These are phyloP conservation scores for Drosophila nigromelanica DNA, from an alignment of 1,140 invertebrate genomes.

Conservation along the genomic window DNA sequence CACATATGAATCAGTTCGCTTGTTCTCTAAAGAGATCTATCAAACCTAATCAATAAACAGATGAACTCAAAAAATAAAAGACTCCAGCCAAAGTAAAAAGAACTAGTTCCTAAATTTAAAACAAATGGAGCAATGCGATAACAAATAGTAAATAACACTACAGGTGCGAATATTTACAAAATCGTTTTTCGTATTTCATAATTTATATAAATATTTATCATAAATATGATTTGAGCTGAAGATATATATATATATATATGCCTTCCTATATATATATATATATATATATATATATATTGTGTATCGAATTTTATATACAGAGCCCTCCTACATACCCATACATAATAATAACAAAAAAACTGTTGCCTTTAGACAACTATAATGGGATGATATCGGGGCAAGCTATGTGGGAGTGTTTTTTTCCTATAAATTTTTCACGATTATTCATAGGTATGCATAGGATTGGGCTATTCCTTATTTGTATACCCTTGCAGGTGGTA, in stretches of 20 bases:
- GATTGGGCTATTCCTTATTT: slow-evolving; percentile 4
- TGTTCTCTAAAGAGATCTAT: background rate
- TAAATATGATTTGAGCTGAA: slow-evolving; percentile 50
- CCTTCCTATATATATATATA: slow-evolving; percentile 30
- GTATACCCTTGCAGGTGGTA: background rate
- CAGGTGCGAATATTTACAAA: slow-evolving; percentile 63
- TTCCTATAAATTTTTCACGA: background rate
- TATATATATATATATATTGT: slow-evolving; percentile 31
- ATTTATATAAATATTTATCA: slow-evolving; percentile 14
- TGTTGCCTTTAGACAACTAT: slow-evolving; percentile 3
- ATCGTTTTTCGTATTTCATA: slow-evolving; percentile 29
- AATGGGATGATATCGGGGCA: slow-evolving; percentile 8
- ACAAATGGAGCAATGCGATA: slow-evolving; percentile 15
- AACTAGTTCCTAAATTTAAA: slow-evolving; percentile 20
- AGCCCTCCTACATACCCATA: slow-evolving; percentile 18
- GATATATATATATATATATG: slow-evolving; percentile 33
- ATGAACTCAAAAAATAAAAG: background rate
- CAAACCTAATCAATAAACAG: slow-evolving; percentile 1
- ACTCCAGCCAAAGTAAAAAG: background rate
- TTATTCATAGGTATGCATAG: slow-evolving; percentile 17
- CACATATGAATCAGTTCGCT: slow-evolving; percentile 11
- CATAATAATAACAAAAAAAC: background rate
- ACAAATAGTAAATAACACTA: slow-evolving; percentile 49
- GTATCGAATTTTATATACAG: slow-evolving; percentile 43
- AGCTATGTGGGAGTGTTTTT: slow-evolving; percentile 13